Evolutionary conservation across 1,140 invertebrate genomes (phyloP), one percentile per base, ranked within the genome.

Genomic region (Bombus ignitus): DNA sequence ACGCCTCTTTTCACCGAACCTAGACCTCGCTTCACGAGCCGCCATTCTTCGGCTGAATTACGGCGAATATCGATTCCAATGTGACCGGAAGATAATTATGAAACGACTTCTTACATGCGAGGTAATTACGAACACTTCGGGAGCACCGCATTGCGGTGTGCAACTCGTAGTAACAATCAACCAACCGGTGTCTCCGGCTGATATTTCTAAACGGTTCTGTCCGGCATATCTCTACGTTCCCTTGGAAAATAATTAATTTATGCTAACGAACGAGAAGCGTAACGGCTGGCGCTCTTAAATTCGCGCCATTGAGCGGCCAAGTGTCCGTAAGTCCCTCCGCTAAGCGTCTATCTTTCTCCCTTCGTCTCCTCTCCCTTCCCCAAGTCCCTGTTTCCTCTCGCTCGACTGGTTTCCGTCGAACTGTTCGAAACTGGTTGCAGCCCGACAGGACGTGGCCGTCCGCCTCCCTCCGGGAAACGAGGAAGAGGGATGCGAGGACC

Each of bases 251-350:
- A 94, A 95, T 95, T 95, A 94, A 95, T 95, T 94, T 95, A 95
- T 95, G 94, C 93, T 95, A 95, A 95, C 94, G 94, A 95, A 95
- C 92, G 94, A 95, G 93, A 94, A 94, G 94, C 94, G 94, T 94
- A 95, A 95, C 94, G 94, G 94, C 94, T 93, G 94, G 87, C 91
- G 91, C 94, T 94, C 94, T 94, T 95, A 94, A 95, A 94, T 95
- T 94, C 94, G 94, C 94, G 93, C 94, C 94, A 95, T 94, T 95
- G 94, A 95, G 93, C 92, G 93, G 87, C 93, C 94, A 95, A 95
- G 94, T 94, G 93, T 94, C 94, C 93, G 94, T 95, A 94, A 94
- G 93, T 94, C 94, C 93, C 93, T 94, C 90, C 90, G 88, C 88
- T 91, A 88, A 90, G 87, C 91, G 83, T 87, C 86, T 74, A 74